Conservation (phyloP, 2,888 invertebrate genomes). For the Cerastoderma edule region DNA sequence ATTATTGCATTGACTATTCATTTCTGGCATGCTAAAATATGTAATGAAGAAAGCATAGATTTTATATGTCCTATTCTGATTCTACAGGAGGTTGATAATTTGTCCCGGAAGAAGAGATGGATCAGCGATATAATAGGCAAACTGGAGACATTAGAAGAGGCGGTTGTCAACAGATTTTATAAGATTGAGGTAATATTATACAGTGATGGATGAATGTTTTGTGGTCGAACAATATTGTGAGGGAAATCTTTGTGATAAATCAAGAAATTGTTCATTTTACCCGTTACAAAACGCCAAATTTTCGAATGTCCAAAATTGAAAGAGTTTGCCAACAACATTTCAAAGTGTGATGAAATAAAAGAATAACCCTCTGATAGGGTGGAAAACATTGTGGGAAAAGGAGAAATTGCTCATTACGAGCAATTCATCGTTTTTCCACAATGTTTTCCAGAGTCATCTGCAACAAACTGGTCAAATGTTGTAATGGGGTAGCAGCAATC, state of each 20-base stretch:
- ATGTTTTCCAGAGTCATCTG: no score
- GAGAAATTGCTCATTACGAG: no score
- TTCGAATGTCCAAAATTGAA: no score
- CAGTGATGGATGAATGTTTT: background rate
- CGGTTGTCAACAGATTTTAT: background rate
- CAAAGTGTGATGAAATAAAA: background rate
- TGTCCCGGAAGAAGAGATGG: slow-evolving; percentile 20
- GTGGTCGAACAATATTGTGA: background rate
- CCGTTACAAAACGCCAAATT: no score
- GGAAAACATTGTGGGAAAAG: no score
- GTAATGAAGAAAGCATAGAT: background rate
- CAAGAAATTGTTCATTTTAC: background rate
- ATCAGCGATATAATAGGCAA: background rate
- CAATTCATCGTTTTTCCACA: no score
- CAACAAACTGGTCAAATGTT: no score
- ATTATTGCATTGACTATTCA: background rate
- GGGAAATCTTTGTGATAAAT: slow-evolving; percentile 1
- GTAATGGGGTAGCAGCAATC: no score
- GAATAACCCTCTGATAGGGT: no score
- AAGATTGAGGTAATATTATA: background rate
- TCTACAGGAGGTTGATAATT: slow-evolving; percentile 23
- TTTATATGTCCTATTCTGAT: background rate
- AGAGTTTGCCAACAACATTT: background rate
- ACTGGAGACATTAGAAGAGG: background rate
- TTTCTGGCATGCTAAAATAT: no score